Base-by-base conservation (phyloP, 2,113 vertebrate genomes). In the Labrus mixtus region DNA sequence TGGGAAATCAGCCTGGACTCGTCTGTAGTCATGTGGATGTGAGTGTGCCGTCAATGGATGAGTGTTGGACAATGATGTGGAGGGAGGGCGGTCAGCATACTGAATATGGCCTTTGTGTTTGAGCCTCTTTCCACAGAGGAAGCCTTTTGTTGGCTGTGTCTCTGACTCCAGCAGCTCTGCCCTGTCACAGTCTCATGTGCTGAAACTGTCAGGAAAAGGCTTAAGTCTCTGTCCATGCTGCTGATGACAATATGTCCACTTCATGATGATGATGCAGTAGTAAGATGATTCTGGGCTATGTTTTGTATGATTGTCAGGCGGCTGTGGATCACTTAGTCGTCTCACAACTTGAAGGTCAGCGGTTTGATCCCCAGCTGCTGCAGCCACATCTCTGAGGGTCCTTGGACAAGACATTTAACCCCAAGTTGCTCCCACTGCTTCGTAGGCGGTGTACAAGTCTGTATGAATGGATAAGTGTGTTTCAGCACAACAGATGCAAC, bases 81-180 rank as follows among this genome's bases (percentile, higher is more conserved):
- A 57, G 48, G 68, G 45, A 71, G 51, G 22, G 39, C 50, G 53
- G 6, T 65, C 55, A 66, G 53, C 25, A 22, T 63, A 15, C 57
- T 87, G 77, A 92, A 87, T 87, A 45, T 41, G 50, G 45, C 55
- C 76, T 87, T 93, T 92, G 87, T 90, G 6, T 68, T 57, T 13
- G 36, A 25, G 16, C 54, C 54, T 68, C 20, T 48, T 76, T 82
- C 76, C 68, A 68, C 75, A 73, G 53, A 83, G 73, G 57, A 29
- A 51, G 16, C 22, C 76, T 65, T 78, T 83, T 91, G 87, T 89
- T 77, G 58, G 57, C 23, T 4, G 22, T 55, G 33, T 78, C 64
- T 72, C 54, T 86, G 73, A 75, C 68, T 65, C 48, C 33, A 5
- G 6, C 15, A 62, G 23, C 65, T 68, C 54, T 78, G 74, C 59